Evolutionary conservation across 2,113 vertebrate species (phyloP), one percentile per base, ranked within the genome.

Genomic region (Syngnathoides biaculeatus): DNA sequence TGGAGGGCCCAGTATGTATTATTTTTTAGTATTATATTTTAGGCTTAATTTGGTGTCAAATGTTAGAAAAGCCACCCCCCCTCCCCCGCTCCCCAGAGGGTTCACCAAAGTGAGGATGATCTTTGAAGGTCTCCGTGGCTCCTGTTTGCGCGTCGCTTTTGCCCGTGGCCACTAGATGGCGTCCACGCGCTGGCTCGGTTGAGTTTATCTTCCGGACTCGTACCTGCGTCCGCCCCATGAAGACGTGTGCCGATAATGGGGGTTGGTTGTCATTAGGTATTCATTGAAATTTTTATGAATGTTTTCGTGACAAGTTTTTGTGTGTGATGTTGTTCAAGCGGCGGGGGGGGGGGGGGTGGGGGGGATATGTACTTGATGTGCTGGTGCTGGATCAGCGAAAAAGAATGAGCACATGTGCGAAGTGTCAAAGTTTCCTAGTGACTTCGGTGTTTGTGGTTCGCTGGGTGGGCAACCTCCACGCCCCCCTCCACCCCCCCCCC

Each of bases 391-490:
- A 38, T 65, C 64, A 24, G 48, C 64, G 9, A 19, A 38, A 53
- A 50, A n/a, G 45, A 65, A 65, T 50, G 27, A 30, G n/a, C 43
- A 22, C 52, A 24, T 55, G 53, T n/a, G 30, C 15, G 9, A n/a
- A n/a, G 45, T 65, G 22, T 52, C 64, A 52, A 62, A 62, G 60
- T 62, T 62, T 62, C 60, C 60, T 24, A 62, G 60, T 42, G 60
- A 43, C n/a, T 62, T 43, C 27, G 48, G 48, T 3, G 48, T 52
- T 52, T 57, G 55, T 43, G 60, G 60, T 62, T 22, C 60, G 60
- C 22, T 1, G 60, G 40, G 60, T 26, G 60, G 39, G 40, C 38
- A 43, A 5, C n/a, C 50, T 22, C 58, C 38, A 38, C 59, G 38
- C 11, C 30, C 57, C 62, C 17, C 12, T 22, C 35, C 3, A 0